Evolutionary conservation across 2,113 vertebrate genomes (phyloP).

Genomic region (Petrocephalus microphthalmus): DNA sequence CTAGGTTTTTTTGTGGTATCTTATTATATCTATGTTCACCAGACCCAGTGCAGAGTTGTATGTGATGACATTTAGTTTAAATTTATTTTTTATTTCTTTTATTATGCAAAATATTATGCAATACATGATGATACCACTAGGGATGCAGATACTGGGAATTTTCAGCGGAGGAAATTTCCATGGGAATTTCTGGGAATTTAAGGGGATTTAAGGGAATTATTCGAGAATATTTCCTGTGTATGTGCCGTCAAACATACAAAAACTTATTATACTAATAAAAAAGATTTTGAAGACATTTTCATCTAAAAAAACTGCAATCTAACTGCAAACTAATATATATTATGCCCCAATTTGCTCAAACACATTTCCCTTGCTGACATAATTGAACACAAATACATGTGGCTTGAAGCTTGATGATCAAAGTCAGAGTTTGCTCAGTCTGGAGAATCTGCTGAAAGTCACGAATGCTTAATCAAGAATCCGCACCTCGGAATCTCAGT

Average conservation of each 20-base stretch:
- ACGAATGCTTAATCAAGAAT: neutral
- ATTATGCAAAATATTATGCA: neutral
- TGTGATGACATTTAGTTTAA: neutral
- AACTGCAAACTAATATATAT: too few relatives aligned
- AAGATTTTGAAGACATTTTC: neutral
- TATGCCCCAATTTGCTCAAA: neutral
- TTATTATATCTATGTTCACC: neutral
- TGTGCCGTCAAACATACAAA: neutral
- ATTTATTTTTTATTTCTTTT: too few relatives aligned
- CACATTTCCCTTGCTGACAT: neutral
- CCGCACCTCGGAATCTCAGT: neutral
- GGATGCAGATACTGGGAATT: neutral
- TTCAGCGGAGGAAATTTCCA: neutral
- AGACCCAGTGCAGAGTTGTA: neutral
- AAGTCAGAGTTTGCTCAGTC: neutral
- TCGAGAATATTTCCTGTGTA: neutral
- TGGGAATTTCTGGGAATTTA: neutral
- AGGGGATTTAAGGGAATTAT: neutral
- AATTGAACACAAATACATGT: neutral
- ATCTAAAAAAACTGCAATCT: too few relatives aligned
- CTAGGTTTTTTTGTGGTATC: neutral
- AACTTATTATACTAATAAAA: neutral
- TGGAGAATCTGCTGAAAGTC: neutral
- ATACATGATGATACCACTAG: neutral
- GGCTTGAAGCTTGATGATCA: neutral